A percentile compares a stretch with the other conserved stretches of the same genome.
Conservation (phyloP, 2,888 invertebrate genomes). For the Tachystola acroxantha region DNA sequence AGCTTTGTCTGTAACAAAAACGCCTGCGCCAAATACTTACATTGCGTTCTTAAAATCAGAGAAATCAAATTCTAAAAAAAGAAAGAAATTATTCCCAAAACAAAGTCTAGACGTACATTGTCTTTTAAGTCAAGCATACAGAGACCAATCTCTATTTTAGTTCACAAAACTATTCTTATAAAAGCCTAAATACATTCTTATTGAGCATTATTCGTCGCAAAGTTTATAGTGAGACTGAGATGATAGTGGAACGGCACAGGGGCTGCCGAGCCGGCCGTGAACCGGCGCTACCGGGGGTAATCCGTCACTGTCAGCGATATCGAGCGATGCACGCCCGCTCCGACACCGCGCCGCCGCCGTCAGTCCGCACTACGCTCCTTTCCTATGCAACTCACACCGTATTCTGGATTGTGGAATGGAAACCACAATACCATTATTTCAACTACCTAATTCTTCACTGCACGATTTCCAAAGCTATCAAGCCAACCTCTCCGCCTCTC, state of each 20-base stretch:
- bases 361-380: conserved; percentile 22
- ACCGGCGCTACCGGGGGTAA: conserved; percentile 49
- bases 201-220: conserved; percentile 3
- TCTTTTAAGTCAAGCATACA: too few species aligned
- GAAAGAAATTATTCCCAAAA: too few species aligned
- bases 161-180: too few species aligned
- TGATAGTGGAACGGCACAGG: conserved; percentile 4
- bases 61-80: too few species aligned
- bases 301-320: conserved; percentile 70
- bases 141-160: too few species aligned
- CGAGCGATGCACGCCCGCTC: conserved; percentile 68
- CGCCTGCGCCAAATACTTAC: too few species aligned
- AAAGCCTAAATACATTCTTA: not conserved
- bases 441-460: not conserved
- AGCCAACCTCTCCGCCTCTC: too few species aligned
- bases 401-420: conserved; percentile 8
- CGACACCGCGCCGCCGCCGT: conserved; percentile 17
- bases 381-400: conserved; percentile 32
- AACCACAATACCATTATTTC: too few species aligned
- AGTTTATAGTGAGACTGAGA: conserved; percentile 9
- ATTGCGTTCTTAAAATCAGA: too few species aligned
- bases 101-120: too few species aligned
- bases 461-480: not conserved
- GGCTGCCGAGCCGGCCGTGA: conserved; percentile 39
- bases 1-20: too few species aligned